Conservation (phyloP, 2,113 vertebrate genomes). For the Ibidorhyncha struthersii region DNA sequence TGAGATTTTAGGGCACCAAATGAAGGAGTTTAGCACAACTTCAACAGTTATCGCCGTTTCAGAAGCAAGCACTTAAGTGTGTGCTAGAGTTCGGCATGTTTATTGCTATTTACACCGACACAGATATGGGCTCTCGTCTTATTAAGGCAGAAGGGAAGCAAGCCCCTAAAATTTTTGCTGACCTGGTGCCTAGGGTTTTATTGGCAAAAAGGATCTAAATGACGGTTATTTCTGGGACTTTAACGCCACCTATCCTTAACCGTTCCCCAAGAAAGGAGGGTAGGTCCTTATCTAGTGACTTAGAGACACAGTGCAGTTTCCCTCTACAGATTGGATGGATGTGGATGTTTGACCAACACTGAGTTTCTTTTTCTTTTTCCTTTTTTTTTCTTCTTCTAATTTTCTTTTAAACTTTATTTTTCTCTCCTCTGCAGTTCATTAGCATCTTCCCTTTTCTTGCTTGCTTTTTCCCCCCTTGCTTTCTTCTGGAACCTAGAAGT, state of each 20-base stretch:
- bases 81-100: not conserved
- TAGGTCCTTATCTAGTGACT: not conserved
- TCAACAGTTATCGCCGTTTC: accelerated
- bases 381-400: not conserved
- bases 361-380: not conserved
- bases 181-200: not conserved
- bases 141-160: not conserved
- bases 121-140: not conserved
- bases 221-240: not conserved
- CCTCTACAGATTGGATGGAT: not conserved
- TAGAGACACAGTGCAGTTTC: not conserved
- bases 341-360: slow-evolving; percentile 32
- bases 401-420: slow-evolving; percentile 47
- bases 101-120: accelerated
- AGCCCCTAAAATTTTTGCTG: not conserved
- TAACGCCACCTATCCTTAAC: not conserved
- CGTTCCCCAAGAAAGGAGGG: not conserved
- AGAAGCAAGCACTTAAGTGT: not conserved
- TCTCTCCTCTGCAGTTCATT: slow-evolving; percentile 69
- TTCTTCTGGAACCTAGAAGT: slow-evolving; percentile 75
- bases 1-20: not conserved
- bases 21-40: not conserved
- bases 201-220: not conserved
- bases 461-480: not conserved
- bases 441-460: slow-evolving; percentile 67